These are phyloP conservation scores for Lacanobia oleracea DNA, from an alignment of 2,888 invertebrate species.

Conservation along the genomic window DNA sequence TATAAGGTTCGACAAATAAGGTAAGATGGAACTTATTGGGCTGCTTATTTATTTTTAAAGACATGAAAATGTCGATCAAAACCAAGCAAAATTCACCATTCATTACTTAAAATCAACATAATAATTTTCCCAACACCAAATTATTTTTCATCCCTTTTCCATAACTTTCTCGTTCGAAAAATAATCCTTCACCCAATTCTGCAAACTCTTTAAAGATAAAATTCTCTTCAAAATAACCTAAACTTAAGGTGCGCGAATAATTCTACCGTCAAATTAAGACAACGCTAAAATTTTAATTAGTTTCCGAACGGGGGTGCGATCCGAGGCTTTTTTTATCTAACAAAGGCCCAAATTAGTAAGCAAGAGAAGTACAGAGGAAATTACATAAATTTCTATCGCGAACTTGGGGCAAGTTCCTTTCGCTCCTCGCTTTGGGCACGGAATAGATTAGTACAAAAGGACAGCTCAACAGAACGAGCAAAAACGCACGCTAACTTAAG, in stretches of 20 bases:
- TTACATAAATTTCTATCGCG: conserved; percentile 66
- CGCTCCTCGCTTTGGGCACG: background rate
- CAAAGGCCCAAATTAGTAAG: conserved; percentile 65
- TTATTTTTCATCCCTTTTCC: conserved; percentile 1
- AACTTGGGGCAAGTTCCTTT: conserved; percentile 50
- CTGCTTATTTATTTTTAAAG: too few species aligned
- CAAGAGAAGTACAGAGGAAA: conserved; percentile 59
- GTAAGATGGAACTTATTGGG: too few species aligned
- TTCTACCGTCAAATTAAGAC: conserved; percentile 63
- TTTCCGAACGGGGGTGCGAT: conserved; percentile 56
- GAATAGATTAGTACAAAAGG: conserved; percentile 6
- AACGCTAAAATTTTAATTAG: conserved; percentile 65
- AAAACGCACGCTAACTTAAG: background rate
- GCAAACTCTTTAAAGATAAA: conserved; percentile 30
- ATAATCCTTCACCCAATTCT: conserved; percentile 13
- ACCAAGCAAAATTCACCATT: background rate
- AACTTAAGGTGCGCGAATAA: conserved; percentile 49
- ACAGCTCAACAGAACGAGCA: background rate
- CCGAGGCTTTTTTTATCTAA: conserved; percentile 54
- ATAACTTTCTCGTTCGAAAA: conserved; percentile 11
- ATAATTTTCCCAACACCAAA: background rate
- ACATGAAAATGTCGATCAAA: background rate
- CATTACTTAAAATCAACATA: background rate
- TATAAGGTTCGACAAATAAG: too few species aligned
- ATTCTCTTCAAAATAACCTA: conserved; percentile 29